Evolutionary conservation across 2,113 vertebrate species (phyloP).

Genomic region (Vicugna pacos): DNA sequence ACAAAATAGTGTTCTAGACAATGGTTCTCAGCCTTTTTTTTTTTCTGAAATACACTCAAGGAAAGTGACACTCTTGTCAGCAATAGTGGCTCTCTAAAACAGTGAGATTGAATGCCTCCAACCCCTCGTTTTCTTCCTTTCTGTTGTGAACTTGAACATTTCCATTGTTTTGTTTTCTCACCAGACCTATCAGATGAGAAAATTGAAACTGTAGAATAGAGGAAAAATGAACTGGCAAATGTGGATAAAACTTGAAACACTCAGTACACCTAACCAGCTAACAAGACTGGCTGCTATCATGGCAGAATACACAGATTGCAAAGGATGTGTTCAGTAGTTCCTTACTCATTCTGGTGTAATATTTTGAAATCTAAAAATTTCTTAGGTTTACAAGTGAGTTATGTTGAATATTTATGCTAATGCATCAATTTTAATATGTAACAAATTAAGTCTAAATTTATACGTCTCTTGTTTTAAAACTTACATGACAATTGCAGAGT

Average conservation of each 20-base stretch:
- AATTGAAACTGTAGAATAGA: neutral
- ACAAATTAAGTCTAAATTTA: neutral
- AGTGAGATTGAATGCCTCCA: neutral
- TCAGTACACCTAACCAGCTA: neutral
- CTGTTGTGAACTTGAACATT: slow-evolving; percentile 30
- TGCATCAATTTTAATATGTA: neutral
- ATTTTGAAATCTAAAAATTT: slow-evolving; percentile 34
- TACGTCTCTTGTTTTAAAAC: neutral
- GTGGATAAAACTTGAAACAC: neutral
- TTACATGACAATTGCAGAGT: neutral
- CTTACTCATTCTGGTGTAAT: neutral
- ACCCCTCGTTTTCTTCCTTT: neutral
- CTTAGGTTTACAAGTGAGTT: neutral
- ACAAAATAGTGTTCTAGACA: neutral
- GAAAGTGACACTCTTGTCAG: neutral
- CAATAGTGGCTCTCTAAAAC: neutral
- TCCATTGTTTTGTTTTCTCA: neutral
- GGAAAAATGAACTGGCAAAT: neutral
- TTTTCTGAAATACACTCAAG: neutral
- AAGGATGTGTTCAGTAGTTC: neutral
- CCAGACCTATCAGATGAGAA: neutral
- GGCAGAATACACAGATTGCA: neutral
- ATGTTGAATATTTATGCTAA: neutral
- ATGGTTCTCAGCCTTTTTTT: neutral
- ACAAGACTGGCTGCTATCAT: neutral